These are phyloP conservation scores for Rhinatrema bivittatum DNA, from an alignment of 2,797 vertebrate genomes.

Conservation along the genomic window DNA sequence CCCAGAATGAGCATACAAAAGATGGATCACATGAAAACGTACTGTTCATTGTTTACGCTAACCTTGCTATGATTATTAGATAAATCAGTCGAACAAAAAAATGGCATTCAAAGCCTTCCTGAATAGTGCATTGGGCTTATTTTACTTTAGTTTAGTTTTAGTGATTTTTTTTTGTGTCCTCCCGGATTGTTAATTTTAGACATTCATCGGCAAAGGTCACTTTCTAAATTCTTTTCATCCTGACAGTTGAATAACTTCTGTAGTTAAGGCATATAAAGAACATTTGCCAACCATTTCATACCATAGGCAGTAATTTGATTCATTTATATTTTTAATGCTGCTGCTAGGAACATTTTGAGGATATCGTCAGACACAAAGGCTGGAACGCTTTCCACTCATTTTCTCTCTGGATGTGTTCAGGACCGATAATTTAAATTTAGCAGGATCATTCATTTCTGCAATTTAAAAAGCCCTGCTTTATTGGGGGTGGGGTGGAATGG, in stretches of 20 bases:
- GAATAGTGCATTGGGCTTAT: constrained; percentile 37
- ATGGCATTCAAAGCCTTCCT: constrained; percentile 66
- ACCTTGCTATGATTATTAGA: constrained; percentile 69
- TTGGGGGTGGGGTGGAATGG: not conserved
- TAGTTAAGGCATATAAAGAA: constrained; percentile 60
- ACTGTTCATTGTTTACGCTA: constrained; percentile 68
- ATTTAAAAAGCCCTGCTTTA: constrained; percentile 42
- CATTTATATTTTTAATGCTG: constrained; percentile 35
- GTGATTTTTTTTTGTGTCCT: constrained; percentile 35
- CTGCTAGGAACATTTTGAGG: constrained; percentile 51
- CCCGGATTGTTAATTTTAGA: constrained; percentile 68
- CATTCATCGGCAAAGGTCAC: constrained; percentile 62
- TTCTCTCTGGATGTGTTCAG: constrained; percentile 20
- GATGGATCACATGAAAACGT: constrained; percentile 66
- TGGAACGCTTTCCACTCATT: constrained; percentile 32
- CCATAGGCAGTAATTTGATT: constrained; percentile 62
- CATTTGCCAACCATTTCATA: constrained; percentile 55
- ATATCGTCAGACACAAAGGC: constrained; percentile 62
- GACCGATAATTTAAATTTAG: constrained; percentile 54
- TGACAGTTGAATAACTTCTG: constrained; percentile 64
- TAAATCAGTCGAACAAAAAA: constrained; percentile 59
- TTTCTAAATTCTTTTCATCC: constrained; percentile 61
- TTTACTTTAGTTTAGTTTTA: too few species aligned
- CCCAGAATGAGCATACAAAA: constrained; percentile 64
- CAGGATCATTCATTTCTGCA: constrained; percentile 39